Base-by-base conservation (phyloP, 2,797 vertebrate genomes). In the Otus scops region DNA sequence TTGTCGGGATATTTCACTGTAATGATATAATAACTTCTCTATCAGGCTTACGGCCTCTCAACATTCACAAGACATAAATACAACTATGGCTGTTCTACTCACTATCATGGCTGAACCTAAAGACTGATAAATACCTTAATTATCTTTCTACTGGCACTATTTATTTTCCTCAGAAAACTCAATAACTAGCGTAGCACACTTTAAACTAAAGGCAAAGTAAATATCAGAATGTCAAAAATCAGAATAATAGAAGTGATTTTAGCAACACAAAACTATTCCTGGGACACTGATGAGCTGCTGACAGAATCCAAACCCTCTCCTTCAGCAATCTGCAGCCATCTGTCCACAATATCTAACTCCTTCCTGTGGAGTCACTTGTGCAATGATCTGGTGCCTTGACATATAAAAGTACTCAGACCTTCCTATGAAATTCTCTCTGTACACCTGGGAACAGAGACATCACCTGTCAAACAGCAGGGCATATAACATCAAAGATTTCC, bases 131-230 rank as follows among this genome's bases (percentile, higher is more conserved):
- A 74, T 27, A 74, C 11, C 4, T 47, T 38, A 6, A n/a, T 41
- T 63, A 67, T 23, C 27, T 82, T 65, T 63, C 39, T 45, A 34
- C 20, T 67, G 10, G 22, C n/a, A 48, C 9, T 41, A 12, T 13
- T 47, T 56, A 21, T 67, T 89, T 88, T 89, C 48, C 36, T 74
- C 17, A 41, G 21, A 3, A 51, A 82, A 67, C 9, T 60, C 39
- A 63, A 1, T 50, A 73, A 65, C n/a, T 41, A 56, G 9, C 30
- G 22, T 70, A 89, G 24, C 48, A 77, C 13, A 48, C 8, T 51
- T 82, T 73, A 82, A 95, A 75, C 20, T 78, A 73, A 74, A 85
- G 26, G 34, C 34, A 70, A 73, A 69, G 7, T 70, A 80, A 87
- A 54, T 13, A 47, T 39, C 17, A 63, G 24, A 77, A 71, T 13